These are phyloP conservation scores for Autographa gamma DNA, from an alignment of 2,888 invertebrate species.

Conservation along the genomic window DNA sequence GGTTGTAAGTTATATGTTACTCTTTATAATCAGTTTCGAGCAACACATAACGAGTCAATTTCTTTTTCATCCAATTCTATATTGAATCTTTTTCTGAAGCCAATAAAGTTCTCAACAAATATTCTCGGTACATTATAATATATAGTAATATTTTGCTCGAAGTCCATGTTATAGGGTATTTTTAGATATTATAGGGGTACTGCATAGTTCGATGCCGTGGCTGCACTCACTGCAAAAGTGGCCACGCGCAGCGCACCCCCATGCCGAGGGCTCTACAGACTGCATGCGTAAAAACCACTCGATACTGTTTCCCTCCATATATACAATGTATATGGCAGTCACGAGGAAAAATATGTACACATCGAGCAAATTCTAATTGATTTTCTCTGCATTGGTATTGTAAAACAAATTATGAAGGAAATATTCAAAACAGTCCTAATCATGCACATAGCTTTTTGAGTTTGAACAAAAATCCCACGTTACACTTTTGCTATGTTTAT, in stretches of 20 bases:
- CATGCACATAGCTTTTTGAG: no score
- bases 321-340: constrained; percentile 16
- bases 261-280: constrained; percentile 59
- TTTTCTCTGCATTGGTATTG: no score
- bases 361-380: no score
- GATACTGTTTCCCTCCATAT: constrained; percentile 38
- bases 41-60: background rate
- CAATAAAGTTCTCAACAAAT: constrained; percentile 40
- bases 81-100: constrained; percentile 11
- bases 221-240: constrained; percentile 70
- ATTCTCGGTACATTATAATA: constrained; percentile 18
- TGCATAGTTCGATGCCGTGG: constrained; percentile 73
- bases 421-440: no score
- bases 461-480: no score
- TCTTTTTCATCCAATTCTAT: background rate
- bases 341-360: background rate
- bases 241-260: constrained; percentile 56
- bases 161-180: constrained; percentile 67
- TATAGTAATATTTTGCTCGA: constrained; percentile 47
- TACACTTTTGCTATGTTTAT: no score
- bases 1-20: no score
- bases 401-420: no score
- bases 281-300: constrained; percentile 58
- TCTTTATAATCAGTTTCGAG: background rate
- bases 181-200: constrained; percentile 70